Base-by-base conservation (phyloP, 2,888 invertebrate genomes). In the Pomacea canaliculata region DNA sequence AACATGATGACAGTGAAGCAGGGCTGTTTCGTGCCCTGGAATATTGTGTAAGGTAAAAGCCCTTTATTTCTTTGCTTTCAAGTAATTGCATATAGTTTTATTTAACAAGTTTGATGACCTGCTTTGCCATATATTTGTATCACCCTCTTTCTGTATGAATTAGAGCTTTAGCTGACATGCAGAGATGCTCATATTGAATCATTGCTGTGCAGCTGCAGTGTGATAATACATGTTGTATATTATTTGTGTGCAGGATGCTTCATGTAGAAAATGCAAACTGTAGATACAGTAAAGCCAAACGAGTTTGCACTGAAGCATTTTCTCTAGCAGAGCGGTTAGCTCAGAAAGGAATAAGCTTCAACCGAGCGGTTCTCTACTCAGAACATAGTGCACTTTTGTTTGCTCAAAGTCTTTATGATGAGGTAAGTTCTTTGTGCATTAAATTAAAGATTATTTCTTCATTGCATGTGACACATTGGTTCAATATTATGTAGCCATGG, bases 321-420 rank as follows among this genome's bases (percentile, higher is more conserved):
- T 85, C 91, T 69, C 91, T 93, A 18, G 91, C 94, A 70, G 90
- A 92, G 65, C 90, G 92, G 85, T 90, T 95, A 48, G 89, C 92
- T 79, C 85, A 89, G 71, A 87, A 90, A n/a, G 90, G 91, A 48
- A 86, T 91, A 27, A 79, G 88, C 18, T 92, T 93, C 56, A 93
- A 78, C 73, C 88, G 93, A 49, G 95, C 96, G 83, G 94, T 94
- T 73, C 92, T 96, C 66, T 96, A 95, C 91, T 94, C 95, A 83
- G 95, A 96, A 92, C 95, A 96, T 91, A 95, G 96, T 85, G 93
- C 94, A 83, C 93, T 96, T 87, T 94, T 94, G 92, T 96, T 95
- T 92, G 94, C 94, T 87, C 94, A 95, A 88, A 96, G 96, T 91
- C 95, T 96, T 92, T 97, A 96, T 92, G 94, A 94, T 90, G 92